These are phyloP conservation scores for Chondrosia reniformis DNA, from an alignment of 37 sponge, comb jelly and placozoan species.

Conservation along the genomic window DNA sequence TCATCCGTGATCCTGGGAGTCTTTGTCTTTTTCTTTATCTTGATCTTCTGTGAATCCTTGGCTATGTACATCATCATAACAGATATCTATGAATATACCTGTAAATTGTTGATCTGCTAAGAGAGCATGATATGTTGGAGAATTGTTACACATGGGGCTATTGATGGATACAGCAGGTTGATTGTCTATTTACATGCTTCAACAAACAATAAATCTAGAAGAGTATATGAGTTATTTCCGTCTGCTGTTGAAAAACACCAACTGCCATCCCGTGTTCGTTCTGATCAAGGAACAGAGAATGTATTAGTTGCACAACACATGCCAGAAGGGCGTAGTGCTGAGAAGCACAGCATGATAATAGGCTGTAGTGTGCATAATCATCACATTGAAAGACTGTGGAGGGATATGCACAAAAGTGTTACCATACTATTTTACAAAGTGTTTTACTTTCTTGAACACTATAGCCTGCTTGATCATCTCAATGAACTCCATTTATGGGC, in stretches of 20 bases:
- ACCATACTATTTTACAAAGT: constrained; percentile 1
- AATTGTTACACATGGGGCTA: constrained; percentile 39
- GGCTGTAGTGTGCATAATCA: constrained; percentile 13
- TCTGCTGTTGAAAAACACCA: constrained; percentile 6
- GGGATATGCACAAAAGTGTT: constrained; percentile 6
- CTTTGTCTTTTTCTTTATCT: no score
- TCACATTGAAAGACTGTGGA: constrained; percentile 13
- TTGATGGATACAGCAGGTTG: constrained; percentile 17
- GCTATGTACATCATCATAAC: no score
- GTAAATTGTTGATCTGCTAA: no score
- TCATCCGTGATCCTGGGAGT: no score
- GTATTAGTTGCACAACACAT: background rate
- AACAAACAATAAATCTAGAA: constrained; percentile 13
- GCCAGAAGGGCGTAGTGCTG: background rate
- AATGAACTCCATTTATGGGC: constrained; percentile 14
- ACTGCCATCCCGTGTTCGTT: constrained; percentile 16
- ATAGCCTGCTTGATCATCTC: background rate
- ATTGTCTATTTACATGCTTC: constrained; percentile 16
- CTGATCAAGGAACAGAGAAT: constrained; percentile 11
- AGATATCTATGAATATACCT: no score
- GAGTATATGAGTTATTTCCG: constrained; percentile 9
- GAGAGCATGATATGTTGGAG: constrained; percentile 58
- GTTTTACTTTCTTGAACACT: constrained; percentile 8
- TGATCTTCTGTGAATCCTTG: no score
- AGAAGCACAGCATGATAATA: background rate